Base-by-base conservation (phyloP, 2,888 invertebrate genomes). In the Steinernema hermaphroditum region DNA sequence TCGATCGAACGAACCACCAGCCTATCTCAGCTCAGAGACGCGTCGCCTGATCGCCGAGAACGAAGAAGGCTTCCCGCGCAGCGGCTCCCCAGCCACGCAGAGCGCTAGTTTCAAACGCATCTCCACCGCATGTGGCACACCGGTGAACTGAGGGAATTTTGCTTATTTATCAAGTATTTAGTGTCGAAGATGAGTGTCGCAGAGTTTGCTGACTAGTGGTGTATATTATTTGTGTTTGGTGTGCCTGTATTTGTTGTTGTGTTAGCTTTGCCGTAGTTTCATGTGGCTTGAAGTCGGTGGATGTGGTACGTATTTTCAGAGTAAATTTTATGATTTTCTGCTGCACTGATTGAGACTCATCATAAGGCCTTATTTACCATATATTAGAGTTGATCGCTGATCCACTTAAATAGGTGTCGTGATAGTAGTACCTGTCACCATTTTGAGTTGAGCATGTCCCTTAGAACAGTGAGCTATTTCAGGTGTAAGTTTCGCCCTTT, bases 91-190 rank as follows among this genome's bases (percentile, higher is more conserved):
- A 19, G 79, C 82, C 16, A 77, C 77, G 37, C 83, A 83, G 73
- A 78, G 78, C 41, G 78, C 83, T 14, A 78, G 78, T 62, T 81
- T 83, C 75, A 81, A 81, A 44, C 71, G 83, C 68, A 83, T 83
- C 72, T 73, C 79, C 68, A 76, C 79, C 62, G 83, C 81, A 22
- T 75, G 75, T 69, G 80, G 80, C 29, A 71, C 72, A 62, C 75
- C 81, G 32, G 76, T 78, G 46, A 72, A 74, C 34, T 74, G 27
- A 74, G 24, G 9, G 24, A 46, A 34, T 44, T 62, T 24, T 62
- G 62, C 62, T 62, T 62, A 62, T 62, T 62, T 62, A 62, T 62
- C 8, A 16, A 29, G 32, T 34, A 62, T 27, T 16, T 29, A 62
- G 2, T n/a, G 4, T 54, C 22, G 16, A 34, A 12, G 4, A 37